A percentile compares a stretch with the other conserved stretches of the same genome.
phyloP scores from a whole-genome alignment of 2,113 vertebrate species.

The Cyrtonyx montezumae region DNA sequence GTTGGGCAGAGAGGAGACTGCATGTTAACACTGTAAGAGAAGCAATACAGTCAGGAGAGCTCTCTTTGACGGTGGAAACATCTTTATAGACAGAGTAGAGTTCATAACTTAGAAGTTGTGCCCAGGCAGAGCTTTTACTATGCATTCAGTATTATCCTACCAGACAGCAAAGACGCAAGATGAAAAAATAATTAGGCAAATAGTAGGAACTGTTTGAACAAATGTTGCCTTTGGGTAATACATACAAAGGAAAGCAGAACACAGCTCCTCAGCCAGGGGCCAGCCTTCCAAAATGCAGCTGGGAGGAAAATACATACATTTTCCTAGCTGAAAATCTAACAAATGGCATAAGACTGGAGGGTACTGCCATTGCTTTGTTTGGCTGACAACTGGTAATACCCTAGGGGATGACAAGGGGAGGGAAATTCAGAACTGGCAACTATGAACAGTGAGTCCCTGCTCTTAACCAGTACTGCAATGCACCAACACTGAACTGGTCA shows the following conservation, averaged over 20 bases:
- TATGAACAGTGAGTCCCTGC: background rate
- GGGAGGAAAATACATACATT: background rate
- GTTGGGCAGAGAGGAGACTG: background rate
- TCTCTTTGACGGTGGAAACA: background rate
- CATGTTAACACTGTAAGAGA: background rate
- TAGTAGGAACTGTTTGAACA: background rate
- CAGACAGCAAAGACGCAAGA: background rate
- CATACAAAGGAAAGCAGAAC: background rate
- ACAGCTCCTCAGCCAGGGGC: background rate
- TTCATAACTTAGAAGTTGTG: background rate
- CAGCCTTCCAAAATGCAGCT: background rate
- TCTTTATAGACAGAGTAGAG: background rate
- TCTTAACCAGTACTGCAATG: background rate
- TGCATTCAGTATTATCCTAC: background rate
- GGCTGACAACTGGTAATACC: background rate
- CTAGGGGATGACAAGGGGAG: background rate
- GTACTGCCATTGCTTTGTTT: background rate
- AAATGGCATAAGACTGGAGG: background rate
- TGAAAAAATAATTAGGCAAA: background rate
- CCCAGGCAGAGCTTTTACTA: background rate
- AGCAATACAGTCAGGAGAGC: background rate
- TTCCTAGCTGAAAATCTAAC: background rate
- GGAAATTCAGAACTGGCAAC: background rate
- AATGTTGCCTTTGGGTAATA: background rate
- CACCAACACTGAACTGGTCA: background rate